Conservation (phyloP, 2,113 vertebrate species). For the Camarhynchus parvulus region DNA sequence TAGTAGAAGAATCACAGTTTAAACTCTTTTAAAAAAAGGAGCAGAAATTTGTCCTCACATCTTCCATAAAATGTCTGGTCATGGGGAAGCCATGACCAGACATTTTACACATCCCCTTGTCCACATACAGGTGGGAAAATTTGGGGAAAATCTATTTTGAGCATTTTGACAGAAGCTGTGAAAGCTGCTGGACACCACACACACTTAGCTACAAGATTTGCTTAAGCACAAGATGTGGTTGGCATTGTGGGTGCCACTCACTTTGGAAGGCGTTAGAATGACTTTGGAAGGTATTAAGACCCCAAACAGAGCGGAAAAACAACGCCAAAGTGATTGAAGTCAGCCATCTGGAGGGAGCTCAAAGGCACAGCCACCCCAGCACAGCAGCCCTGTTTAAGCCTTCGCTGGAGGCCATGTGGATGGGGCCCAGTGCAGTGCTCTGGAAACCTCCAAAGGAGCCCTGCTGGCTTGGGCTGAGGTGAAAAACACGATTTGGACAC, state of each 20-base stretch:
- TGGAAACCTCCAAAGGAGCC: not conserved
- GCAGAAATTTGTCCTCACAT: not conserved
- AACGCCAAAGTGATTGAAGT: not conserved
- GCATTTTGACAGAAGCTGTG: not conserved
- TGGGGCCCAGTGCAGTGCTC: rapidly evolving
- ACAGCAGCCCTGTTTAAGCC: not conserved
- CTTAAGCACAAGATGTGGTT: not conserved
- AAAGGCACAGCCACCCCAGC: not conserved
- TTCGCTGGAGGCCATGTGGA: rapidly evolving
- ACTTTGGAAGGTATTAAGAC: not conserved
- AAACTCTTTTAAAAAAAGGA: not conserved
- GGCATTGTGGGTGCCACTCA: not conserved
- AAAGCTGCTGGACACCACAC: not conserved
- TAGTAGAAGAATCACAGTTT: not conserved
- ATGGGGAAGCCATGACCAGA: not conserved
- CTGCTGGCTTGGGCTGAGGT: not conserved
- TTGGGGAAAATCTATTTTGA: not conserved
- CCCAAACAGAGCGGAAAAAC: not conserved
- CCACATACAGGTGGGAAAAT: not conserved
- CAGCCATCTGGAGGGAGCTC: not conserved
- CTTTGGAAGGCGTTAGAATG: not conserved
- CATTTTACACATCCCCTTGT: not conserved
- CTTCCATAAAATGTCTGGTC: not conserved
- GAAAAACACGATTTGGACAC: not conserved
- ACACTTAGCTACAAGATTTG: not conserved